Base-by-base conservation (phyloP, 2,113 vertebrate genomes). In the Cathartes aura region DNA sequence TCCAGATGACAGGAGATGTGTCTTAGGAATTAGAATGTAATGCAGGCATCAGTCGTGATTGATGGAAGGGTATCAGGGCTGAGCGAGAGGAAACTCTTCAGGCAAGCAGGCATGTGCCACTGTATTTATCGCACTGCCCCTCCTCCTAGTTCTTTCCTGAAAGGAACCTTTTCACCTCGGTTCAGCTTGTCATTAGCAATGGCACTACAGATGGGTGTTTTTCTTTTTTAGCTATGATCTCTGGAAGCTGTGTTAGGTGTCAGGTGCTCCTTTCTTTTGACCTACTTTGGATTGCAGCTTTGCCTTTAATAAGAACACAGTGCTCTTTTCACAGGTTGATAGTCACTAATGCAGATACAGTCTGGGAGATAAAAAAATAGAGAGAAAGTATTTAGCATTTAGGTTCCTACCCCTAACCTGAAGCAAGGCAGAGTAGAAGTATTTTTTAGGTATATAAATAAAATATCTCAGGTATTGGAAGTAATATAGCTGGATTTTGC, bases 151-250 rank as follows among this genome's bases (percentile, higher is more conserved):
- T 97, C 55, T 80, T 82, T 90, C 75, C 70, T 87, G 56, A 94
- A 91, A 84, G 59, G 17, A 89, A 91, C 78, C 81, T 96, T 96
- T 97, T 82, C 71, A 87, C 94, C 81, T 80, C 68, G 48, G 71
- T 96, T 96, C 95, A 94, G 98, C 98, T 98, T 98, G 97, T 98
- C 98, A 98, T 96, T 97, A 86, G 96, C 97, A 96, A 98, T 95
- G 96, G 94, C 91, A 93, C 89, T 96, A 91, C 75, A 85, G 83
- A 96, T 92, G 87, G 94, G 79, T 96, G 95, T 52, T 98, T 73
- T 83, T 75, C n/a, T 24, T 60, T 92, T 92, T 98, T 96, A 96
- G 71, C 93, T 97, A 90, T 79, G 93, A 90, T 86, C 91, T 96
- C 88, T 96, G 58, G 88, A 90, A 96, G 82, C 60, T 82, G 47